Evolutionary conservation across 2,888 invertebrate species (phyloP), one percentile per base, ranked within the genome.

Genomic region (Adela reaumurella): DNA sequence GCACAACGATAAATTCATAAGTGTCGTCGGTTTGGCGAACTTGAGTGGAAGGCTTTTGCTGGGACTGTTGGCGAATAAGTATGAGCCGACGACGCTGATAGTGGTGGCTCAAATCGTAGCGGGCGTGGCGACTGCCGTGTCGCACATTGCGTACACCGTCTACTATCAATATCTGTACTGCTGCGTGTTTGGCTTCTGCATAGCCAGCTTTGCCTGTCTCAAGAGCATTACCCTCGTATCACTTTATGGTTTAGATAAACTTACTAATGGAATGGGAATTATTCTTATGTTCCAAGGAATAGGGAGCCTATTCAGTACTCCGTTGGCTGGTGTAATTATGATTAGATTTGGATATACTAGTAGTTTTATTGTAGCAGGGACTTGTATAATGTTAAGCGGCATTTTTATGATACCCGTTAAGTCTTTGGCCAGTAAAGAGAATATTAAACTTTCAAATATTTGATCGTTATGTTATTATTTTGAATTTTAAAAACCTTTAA

Each of bases 211-310:
- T 53, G 61, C 68, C 49, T 62, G 64, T 49, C 54, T 77, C 48
- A 62, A 74, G 55, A 67, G 71, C 58, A 54, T 71, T 53, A 60
- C 66, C 19, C 52, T 77, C 50, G 74, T 76, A n/a, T 56, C 66
- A 45, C 60, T 74, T 35, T 77, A 67, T 53, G 76, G 76, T 6
- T 63, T 77, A 55, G 71, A 76, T 47, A 70, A 66, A 54, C 64
- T 77, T 57, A 77, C 77, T 17, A 77, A 74, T 58, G 71, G 67
- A 19, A 74, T 72, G 19, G 77, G 77, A 8, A 62, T 77, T 55
- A 55, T 74, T 55, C 56, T 77, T 55, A 50, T 74, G 54, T 74
- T 72, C 61, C 67, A 71, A 62, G 77, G 77, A 17, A 17, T 74
- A 50, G 77, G 70, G 19, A 66, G 65, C 56, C 59, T 73, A 55